A percentile compares a stretch with the other conserved stretches of the same genome.
These are phyloP conservation scores for Plutomurus gul DNA, from an alignment of 1,140 invertebrate genomes.

Conservation along the genomic window DNA sequence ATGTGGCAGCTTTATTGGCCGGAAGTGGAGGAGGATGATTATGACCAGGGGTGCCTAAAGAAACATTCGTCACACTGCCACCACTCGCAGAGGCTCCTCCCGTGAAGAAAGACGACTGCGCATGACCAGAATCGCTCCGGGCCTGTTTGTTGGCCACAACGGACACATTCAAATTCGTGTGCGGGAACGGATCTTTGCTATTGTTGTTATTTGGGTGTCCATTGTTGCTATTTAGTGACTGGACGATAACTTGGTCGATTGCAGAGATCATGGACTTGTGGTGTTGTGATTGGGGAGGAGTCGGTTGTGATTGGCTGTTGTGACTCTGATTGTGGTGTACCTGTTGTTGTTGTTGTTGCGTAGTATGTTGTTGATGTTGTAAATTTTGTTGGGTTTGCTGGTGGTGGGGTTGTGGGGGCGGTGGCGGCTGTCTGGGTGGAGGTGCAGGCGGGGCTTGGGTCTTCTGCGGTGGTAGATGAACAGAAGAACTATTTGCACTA, in stretches of 20 bases:
- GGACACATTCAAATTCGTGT: neutral
- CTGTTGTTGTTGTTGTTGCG: constrained; percentile 32
- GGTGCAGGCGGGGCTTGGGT: neutral
- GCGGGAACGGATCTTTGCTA: neutral
- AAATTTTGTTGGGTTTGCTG: neutral
- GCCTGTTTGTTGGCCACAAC: neutral
- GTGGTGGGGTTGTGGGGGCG: neutral
- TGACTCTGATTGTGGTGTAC: neutral
- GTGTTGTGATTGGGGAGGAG: constrained; percentile 14
- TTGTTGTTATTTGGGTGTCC: constrained; percentile 28
- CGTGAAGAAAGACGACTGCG: neutral
- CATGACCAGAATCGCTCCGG: neutral
- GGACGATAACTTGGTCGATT: constrained; percentile 41
- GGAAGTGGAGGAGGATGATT: neutral
- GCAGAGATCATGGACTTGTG: constrained; percentile 35
- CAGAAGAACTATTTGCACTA: neutral
- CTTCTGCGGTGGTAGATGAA: neutral
- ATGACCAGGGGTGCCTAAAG: neutral
- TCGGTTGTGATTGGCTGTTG: constrained; percentile 7
- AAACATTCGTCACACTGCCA: neutral
- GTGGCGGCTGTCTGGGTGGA: neutral
- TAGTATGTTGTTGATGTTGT: neutral
- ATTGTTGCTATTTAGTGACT: constrained; percentile 42
- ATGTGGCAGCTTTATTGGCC: neutral
- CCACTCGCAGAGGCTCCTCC: neutral